Conservation (phyloP, 2,888 invertebrate genomes). For the Parnassius orleans region DNA sequence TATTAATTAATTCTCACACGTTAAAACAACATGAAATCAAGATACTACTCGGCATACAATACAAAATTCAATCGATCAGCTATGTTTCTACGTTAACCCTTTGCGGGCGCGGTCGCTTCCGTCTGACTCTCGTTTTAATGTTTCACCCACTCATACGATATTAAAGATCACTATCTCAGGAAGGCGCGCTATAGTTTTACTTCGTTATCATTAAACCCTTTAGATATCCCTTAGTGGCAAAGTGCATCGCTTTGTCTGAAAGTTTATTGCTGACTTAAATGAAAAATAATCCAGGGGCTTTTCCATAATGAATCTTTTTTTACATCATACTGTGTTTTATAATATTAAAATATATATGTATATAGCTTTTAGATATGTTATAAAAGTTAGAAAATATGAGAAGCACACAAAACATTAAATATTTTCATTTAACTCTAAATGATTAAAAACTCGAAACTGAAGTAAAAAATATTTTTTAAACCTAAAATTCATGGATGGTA, state of each 20-base stretch:
- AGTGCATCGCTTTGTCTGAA: constrained; percentile 20
- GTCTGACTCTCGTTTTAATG: constrained; percentile 59
- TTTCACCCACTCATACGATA: constrained; percentile 73
- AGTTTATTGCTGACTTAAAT: constrained; percentile 24
- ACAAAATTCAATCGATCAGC: constrained; percentile 34
- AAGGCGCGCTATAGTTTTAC: constrained; percentile 70
- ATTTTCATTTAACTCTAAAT: too few species aligned
- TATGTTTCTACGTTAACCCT: constrained; percentile 42
- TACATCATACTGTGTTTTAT: too few species aligned
- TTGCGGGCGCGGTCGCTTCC: constrained; percentile 64
- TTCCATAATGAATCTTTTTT: background rate
- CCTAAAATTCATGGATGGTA: too few species aligned
- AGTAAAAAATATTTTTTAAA: too few species aligned
- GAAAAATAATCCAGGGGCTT: background rate
- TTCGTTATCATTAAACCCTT: constrained; percentile 75
- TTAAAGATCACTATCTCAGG: constrained; percentile 78
- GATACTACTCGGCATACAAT: constrained; percentile 14
- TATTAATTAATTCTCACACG: background rate
- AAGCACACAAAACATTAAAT: too few species aligned
- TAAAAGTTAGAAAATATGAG: too few species aligned
- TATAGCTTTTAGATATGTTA: too few species aligned
- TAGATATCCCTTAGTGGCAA: constrained; percentile 39
- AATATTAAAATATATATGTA: too few species aligned
- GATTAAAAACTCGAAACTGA: too few species aligned
- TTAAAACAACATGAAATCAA: constrained; percentile 9